Evolutionary conservation across 35 echinoderm and acorn worm genomes (phyloP).

Genomic region (Heliocidaris tuberculata): DNA sequence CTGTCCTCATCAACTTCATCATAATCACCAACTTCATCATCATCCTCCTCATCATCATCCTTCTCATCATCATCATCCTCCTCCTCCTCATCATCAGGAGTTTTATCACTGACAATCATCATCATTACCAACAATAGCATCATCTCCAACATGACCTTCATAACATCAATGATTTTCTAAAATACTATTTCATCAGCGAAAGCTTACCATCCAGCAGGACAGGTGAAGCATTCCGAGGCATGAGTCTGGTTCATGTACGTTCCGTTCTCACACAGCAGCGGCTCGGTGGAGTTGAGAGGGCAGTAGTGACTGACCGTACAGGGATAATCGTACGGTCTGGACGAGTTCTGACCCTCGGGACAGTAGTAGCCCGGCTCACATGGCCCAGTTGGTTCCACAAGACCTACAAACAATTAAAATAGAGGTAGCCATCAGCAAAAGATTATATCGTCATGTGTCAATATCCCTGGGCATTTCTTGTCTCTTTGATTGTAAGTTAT

Average conservation of each 20-base stretch:
- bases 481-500: no score
- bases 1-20: no score
- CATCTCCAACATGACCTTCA: neutral
- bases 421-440: neutral
- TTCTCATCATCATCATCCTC: neutral
- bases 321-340: constrained; percentile 81
- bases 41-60: constrained; percentile 4
- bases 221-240: constrained; percentile 79
- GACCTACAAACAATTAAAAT: constrained; percentile 49
- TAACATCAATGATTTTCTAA: neutral
- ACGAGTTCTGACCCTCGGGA: constrained; percentile 81
- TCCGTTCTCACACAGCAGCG: constrained; percentile 83
- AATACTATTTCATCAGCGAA: neutral
- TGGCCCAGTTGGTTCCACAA: constrained; percentile 61
- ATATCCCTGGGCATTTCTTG: no score
- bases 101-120: neutral
- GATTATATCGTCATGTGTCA: no score
- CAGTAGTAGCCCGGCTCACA: constrained; percentile 91
- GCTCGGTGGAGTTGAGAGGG: constrained; percentile 85
- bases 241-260: constrained; percentile 99
- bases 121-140: neutral
- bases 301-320: constrained; percentile 89
- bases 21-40: neutral
- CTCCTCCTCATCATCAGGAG: neutral
- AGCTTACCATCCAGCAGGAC: constrained; percentile 84